Conservation (phyloP, 2,113 vertebrate genomes). For the Dendrocopos noguchii region DNA sequence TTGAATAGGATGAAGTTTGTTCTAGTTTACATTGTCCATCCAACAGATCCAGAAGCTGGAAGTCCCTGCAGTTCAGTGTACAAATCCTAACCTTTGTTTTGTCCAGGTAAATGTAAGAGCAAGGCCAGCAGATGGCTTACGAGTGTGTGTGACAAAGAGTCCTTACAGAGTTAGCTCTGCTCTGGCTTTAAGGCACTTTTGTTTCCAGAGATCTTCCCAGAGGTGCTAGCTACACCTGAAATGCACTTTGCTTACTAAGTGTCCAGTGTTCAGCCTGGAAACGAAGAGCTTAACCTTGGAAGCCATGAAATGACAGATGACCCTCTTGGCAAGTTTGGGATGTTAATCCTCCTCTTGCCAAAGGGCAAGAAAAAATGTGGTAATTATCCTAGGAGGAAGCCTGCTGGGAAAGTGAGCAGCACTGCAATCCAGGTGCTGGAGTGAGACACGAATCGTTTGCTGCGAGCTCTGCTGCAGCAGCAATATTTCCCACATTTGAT, state of each 20-base stretch:
- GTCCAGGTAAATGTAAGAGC: neutral
- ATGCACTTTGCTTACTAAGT: neutral
- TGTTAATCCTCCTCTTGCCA: neutral
- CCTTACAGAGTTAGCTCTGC: neutral
- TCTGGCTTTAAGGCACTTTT: neutral
- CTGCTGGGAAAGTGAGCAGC: slow-evolving; percentile 6
- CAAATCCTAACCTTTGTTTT: neutral
- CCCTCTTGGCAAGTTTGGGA: neutral
- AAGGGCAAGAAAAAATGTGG: neutral
- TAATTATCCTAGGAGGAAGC: neutral
- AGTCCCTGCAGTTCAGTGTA: neutral
- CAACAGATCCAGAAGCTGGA: neutral
- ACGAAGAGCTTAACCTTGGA: neutral
- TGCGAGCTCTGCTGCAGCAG: slow-evolving; percentile 2
- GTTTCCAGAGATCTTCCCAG: neutral
- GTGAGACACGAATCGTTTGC: neutral
- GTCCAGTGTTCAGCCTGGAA: neutral
- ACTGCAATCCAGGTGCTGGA: neutral
- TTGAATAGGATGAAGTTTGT: neutral
- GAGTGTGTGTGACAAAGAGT: neutral
- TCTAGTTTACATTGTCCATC: neutral
- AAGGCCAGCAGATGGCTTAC: neutral
- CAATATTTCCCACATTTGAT: neutral
- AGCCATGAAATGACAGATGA: neutral
- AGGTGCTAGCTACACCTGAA: neutral